These are phyloP conservation scores for Peromyscus aztecus DNA, from an alignment of 2,797 vertebrate species.

Conservation along the genomic window DNA sequence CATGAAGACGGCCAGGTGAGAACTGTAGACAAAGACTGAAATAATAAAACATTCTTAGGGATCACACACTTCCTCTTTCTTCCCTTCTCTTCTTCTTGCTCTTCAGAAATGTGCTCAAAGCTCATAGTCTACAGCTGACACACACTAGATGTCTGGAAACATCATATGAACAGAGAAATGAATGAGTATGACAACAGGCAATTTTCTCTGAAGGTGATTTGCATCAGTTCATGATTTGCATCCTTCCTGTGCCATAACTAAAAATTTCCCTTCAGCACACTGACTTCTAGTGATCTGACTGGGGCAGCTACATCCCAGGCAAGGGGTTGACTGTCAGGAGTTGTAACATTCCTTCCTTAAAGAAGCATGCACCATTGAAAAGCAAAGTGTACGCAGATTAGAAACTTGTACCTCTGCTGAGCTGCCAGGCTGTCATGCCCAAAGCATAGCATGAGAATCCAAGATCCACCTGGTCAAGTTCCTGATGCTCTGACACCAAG, in stretches of 20 bases:
- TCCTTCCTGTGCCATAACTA: not conserved
- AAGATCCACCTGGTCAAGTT: not conserved
- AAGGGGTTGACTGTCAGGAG: not conserved
- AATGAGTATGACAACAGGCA: not conserved
- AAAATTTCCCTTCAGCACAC: not conserved
- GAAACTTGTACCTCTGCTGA: not conserved
- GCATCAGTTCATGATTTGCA: not conserved
- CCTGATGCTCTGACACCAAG: not conserved
- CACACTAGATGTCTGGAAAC: not conserved
- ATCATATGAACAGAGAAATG: not conserved
- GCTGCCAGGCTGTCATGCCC: not conserved
- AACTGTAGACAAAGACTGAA: not conserved
- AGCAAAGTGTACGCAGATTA: not conserved
- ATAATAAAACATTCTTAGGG: not conserved
- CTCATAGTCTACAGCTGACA: not conserved
- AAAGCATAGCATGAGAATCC: not conserved
- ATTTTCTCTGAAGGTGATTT: not conserved
- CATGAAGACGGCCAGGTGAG: not conserved
- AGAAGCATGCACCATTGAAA: not conserved
- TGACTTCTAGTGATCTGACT: not conserved
- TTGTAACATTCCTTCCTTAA: not conserved
- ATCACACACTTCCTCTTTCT: not conserved
- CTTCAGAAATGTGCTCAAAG: not conserved
- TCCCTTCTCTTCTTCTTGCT: not conserved
- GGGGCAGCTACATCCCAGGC: not conserved